phyloP scores from a whole-genome alignment of 2,113 vertebrate species.

The mouse (Mus musculus) region GRCm39 chr4:79229501-79230000 shows the following conservation, averaged over 20 bases:
- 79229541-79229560: background rate
- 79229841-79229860: background rate
- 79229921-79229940: background rate
- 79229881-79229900: background rate
- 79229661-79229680: background rate
- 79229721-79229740: background rate
- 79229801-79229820: background rate
- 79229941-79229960: background rate
- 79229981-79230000: background rate
- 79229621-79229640: background rate
- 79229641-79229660: background rate
- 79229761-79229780: background rate
- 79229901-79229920: background rate
- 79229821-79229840: background rate
- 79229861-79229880: no score
- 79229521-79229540: background rate
- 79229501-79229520: background rate
- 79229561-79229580: background rate
- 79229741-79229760: background rate
- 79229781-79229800: background rate
- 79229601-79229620: background rate
- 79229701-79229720: background rate
- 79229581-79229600: background rate
- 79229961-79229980: background rate
- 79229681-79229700: background rate